A percentile compares a stretch with the other conserved stretches of the same genome.
These are phyloP conservation scores for Elephas maximus DNA, from an alignment of 2,113 vertebrate species.

Conservation along the genomic window DNA sequence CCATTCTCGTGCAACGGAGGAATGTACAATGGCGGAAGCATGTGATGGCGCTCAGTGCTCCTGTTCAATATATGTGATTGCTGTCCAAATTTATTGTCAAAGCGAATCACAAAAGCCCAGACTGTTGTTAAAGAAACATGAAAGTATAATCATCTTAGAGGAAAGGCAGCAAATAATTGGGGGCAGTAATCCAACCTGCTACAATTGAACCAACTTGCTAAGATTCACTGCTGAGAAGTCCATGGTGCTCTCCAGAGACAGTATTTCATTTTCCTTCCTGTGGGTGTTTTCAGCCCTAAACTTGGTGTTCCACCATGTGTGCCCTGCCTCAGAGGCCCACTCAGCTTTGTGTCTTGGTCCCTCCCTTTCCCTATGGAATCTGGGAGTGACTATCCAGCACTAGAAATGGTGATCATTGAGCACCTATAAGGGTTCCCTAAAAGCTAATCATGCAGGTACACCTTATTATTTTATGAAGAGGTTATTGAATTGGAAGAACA, in stretches of 20 bases:
- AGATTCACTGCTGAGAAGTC: neutral
- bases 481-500: neutral
- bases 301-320: neutral
- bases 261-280: neutral
- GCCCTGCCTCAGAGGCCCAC: neutral
- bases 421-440: neutral
- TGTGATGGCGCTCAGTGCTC: neutral
- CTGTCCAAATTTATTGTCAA: neutral
- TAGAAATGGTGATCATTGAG: neutral
- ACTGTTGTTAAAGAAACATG: neutral
- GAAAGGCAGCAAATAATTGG: neutral
- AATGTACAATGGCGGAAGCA: neutral
- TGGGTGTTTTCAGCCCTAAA: neutral
- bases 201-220: neutral
- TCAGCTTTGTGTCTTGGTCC: neutral
- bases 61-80: neutral
- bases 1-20: neutral
- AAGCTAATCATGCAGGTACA: neutral
- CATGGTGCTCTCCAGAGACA: neutral
- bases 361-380: neutral
- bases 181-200: neutral
- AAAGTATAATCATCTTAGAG: neutral
- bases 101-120: neutral
- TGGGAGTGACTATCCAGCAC: neutral
- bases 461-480: neutral